phyloP scores from a whole-genome alignment of 2,113 vertebrate species.

The Otocyon megalotis region DNA sequence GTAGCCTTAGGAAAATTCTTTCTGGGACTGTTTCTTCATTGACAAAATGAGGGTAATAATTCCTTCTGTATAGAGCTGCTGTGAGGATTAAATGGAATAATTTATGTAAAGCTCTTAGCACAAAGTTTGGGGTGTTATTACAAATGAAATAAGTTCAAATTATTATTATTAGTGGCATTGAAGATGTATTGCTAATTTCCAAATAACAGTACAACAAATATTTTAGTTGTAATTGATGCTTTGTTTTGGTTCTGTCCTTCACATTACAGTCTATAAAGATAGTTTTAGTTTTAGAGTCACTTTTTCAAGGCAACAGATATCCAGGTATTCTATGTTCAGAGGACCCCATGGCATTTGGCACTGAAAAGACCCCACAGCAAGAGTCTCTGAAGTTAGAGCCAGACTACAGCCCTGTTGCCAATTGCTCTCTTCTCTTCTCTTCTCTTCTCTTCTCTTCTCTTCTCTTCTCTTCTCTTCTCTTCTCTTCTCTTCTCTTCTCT shows the following conservation, averaged over 20 bases:
- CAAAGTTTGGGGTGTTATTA: slow-evolving; percentile 30
- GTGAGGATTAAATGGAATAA: slow-evolving; percentile 38
- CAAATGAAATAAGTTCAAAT: slow-evolving; percentile 45
- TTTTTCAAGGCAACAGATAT: neutral
- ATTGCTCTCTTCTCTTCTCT: neutral
- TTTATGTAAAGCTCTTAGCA: slow-evolving; percentile 16
- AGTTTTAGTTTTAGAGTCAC: slow-evolving; percentile 8
- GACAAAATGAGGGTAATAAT: slow-evolving; percentile 25
- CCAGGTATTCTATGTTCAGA: neutral
- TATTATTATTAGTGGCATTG: neutral
- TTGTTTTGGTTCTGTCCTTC: slow-evolving; percentile 50
- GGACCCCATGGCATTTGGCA: neutral
- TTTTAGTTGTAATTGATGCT: slow-evolving; percentile 1
- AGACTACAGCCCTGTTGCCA: neutral
- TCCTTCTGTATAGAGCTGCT: neutral
- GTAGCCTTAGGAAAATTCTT: neutral
- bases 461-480: too few species aligned
- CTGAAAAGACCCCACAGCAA: neutral
- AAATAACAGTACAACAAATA: neutral
- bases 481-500: too few species aligned
- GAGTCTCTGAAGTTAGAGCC: neutral
- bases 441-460: too few species aligned
- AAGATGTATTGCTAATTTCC: slow-evolving; percentile 23
- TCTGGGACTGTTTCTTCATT: neutral
- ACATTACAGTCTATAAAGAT: neutral